Percentiles rank a stretch among this genome's conserved stretches.
phyloP scores from a whole-genome alignment of 2,113 vertebrate species.

The Apeltes quadracus region DNA sequence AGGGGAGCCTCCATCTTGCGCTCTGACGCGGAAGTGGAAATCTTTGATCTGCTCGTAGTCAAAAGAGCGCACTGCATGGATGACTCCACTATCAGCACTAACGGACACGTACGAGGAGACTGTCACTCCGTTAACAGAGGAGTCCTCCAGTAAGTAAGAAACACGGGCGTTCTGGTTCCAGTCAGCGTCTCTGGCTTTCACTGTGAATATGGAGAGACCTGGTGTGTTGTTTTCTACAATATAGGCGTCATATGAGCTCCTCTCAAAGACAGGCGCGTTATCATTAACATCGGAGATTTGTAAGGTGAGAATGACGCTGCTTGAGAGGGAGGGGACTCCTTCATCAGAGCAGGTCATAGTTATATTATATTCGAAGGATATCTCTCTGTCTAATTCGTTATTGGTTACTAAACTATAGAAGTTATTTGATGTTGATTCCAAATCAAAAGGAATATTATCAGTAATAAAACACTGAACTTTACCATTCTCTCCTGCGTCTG shows the following conservation, averaged over 20 bases:
- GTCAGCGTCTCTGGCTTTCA: constrained; percentile 66
- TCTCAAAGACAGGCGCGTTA: constrained; percentile 70
- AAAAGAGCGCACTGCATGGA: too few relatives aligned
- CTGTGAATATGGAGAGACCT: constrained; percentile 58
- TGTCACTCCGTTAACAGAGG: constrained; percentile 53
- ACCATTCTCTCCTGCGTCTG: constrained; percentile 61
- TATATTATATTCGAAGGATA: constrained; percentile 51
- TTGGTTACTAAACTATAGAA: constrained; percentile 67
- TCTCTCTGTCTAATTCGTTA: constrained; percentile 40
- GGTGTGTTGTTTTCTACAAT: constrained; percentile 71
- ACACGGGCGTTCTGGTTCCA: constrained; percentile 67
- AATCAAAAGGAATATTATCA: constrained; percentile 58
- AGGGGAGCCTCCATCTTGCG: constrained; percentile 11
- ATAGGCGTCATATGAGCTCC: constrained; percentile 55
- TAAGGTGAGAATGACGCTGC: constrained; percentile 61
- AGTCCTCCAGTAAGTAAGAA: constrained; percentile 70
- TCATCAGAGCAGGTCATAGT: constrained; percentile 61
- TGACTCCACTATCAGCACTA: constrained; percentile 41
- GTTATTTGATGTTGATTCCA: constrained; percentile 54
- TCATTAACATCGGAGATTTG: constrained; percentile 73
- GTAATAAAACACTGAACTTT: constrained; percentile 54
- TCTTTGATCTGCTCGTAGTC: too few relatives aligned
- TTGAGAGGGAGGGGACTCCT: constrained; percentile 61
- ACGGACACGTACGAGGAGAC: constrained; percentile 66
- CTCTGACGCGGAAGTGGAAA: too few relatives aligned